phyloP scores from a whole-genome alignment of 2,797 vertebrate species.

The Anabacerthia variegaticeps region DNA sequence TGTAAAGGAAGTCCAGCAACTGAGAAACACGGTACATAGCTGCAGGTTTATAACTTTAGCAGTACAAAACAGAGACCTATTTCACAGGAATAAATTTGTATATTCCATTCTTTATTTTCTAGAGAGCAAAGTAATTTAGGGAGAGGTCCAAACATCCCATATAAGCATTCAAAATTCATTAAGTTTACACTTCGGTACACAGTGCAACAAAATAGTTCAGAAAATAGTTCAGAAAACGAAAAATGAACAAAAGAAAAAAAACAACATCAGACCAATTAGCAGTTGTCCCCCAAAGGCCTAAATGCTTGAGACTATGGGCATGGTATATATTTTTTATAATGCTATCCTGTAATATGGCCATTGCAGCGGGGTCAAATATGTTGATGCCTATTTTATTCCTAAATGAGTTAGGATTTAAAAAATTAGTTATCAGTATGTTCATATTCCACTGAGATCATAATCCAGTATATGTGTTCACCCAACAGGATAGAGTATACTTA shows the following conservation, averaged over 20 bases:
- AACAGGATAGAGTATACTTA: not conserved
- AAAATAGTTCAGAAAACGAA: not conserved
- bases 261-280: not conserved
- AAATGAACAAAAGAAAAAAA: not conserved
- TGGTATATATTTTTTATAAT: not conserved
- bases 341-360: not conserved
- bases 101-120: not conserved
- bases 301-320: fast-evolving
- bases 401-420: not conserved
- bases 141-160: not conserved
- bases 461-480: not conserved
- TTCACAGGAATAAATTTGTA: not conserved
- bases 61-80: not conserved
- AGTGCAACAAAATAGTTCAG: not conserved
- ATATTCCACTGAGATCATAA: not conserved
- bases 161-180: not conserved
- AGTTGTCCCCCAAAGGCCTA: not conserved
- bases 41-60: not conserved
- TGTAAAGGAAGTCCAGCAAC: not conserved
- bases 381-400: not conserved
- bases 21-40: not conserved
- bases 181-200: not conserved
- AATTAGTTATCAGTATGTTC: not conserved
- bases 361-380: not conserved
- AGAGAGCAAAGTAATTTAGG: not conserved